phyloP scores from a whole-genome alignment of 64 coral and sea anemone genomes.

The Pocillopora verrucosa region DNA sequence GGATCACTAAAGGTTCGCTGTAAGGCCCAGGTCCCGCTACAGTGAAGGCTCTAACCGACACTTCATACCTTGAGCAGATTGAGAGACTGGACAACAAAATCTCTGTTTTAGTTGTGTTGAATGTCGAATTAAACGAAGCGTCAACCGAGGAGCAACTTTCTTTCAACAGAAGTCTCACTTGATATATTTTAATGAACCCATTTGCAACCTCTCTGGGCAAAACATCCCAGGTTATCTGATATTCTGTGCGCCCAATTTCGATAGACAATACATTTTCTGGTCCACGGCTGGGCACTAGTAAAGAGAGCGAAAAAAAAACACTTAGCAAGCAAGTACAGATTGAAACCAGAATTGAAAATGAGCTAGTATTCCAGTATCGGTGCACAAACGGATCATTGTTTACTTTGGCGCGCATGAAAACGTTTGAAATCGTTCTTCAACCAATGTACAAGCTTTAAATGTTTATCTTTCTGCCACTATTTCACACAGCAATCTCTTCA shows the following conservation, averaged over 20 bases:
- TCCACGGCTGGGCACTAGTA: not conserved
- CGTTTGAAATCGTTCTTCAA: too few relatives aligned
- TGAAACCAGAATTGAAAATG: not conserved
- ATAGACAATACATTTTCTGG: not conserved
- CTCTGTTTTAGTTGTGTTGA: conserved; percentile 1
- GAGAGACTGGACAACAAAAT: not conserved
- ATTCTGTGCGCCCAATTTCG: not conserved
- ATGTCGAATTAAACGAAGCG: not conserved
- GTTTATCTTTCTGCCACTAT: too few relatives aligned
- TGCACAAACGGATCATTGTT: too few relatives aligned
- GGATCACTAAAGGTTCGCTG: conserved; percentile 16
- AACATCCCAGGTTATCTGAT: not conserved
- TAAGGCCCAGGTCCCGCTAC: conserved; percentile 12
- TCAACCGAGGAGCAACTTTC: not conserved
- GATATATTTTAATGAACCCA: not conserved
- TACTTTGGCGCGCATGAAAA: too few relatives aligned
- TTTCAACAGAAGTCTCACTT: not conserved
- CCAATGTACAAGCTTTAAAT: too few relatives aligned
- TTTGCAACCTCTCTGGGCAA: not conserved
- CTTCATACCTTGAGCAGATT: conserved; percentile 25
- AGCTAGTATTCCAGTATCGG: too few relatives aligned
- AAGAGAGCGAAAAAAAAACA: not conserved
- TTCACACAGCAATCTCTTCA: too few relatives aligned
- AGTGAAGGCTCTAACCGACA: conserved; percentile 31
- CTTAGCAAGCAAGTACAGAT: too few relatives aligned